phyloP scores from a whole-genome alignment of 2,113 vertebrate genomes.

The Penelope pileata region DNA sequence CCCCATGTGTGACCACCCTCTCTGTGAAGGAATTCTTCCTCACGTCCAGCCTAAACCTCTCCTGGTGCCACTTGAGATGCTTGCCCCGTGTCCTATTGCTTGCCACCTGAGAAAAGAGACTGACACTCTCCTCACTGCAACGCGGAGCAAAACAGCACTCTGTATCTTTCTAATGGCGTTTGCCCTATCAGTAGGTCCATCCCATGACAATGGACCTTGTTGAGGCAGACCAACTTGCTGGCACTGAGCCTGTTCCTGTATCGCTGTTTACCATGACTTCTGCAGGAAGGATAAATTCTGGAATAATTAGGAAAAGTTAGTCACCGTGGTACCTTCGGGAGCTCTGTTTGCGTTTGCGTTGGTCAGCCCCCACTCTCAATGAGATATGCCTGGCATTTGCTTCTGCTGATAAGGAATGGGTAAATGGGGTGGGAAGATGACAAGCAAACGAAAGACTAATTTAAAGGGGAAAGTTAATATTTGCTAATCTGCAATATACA shows the following conservation, averaged over 20 bases:
- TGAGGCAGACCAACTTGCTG: not conserved
- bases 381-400: constrained; percentile 47
- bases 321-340: not conserved
- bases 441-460: constrained; percentile 25
- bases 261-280: not conserved
- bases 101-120: not conserved
- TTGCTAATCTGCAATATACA: constrained; percentile 45
- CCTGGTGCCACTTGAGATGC: not conserved
- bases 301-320: constrained; percentile 43
- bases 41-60: not conserved
- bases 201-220: not conserved
- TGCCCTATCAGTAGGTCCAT: not conserved
- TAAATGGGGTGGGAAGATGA: constrained; percentile 47
- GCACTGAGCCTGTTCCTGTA: not conserved
- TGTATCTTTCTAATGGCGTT: not conserved
- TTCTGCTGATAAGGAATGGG: constrained; percentile 47
- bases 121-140: not conserved
- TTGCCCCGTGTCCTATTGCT: not conserved
- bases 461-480: constrained; percentile 59
- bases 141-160: not conserved
- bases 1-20: not conserved
- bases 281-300: constrained; percentile 3
- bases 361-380: not conserved
- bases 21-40: not conserved
- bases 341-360: constrained; percentile 3